These are phyloP conservation scores for Lampropteryx suffumata DNA, from an alignment of 2,888 invertebrate genomes.

Conservation along the genomic window DNA sequence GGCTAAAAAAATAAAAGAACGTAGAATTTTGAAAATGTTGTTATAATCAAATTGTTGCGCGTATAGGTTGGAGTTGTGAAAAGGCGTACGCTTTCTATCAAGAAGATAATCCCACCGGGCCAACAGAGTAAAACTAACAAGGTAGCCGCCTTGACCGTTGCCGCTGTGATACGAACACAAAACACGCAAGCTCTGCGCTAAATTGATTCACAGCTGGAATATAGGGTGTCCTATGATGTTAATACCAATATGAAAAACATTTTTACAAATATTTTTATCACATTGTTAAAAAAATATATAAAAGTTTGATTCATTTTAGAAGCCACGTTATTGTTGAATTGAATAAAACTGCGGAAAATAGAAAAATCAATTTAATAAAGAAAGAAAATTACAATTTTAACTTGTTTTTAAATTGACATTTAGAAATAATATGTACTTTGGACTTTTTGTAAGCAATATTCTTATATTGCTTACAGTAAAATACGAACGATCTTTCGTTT, in stretches of 20 bases:
- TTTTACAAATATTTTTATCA: background rate
- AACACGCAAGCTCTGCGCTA: conserved; percentile 30
- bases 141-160: conserved; percentile 55
- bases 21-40: background rate
- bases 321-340: too few relatives aligned
- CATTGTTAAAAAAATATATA: too few relatives aligned
- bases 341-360: too few relatives aligned
- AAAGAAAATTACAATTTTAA: too few relatives aligned
- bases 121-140: conserved; percentile 61
- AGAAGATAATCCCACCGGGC: conserved; percentile 77
- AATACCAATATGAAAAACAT: background rate
- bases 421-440: too few relatives aligned
- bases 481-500: too few relatives aligned
- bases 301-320: too few relatives aligned
- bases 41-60: conserved; percentile 44
- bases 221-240: conserved; percentile 1
- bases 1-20: background rate
- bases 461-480: too few relatives aligned
- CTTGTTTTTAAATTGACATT: too few relatives aligned
- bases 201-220: conserved; percentile 9
- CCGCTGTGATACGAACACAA: conserved; percentile 66
- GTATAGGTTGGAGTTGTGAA: conserved; percentile 74
- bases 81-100: conserved; percentile 77
- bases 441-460: too few relatives aligned
- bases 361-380: too few relatives aligned